phyloP scores from a whole-genome alignment of 64 coral and sea anemone species.

The Catalaphyllia jardinei region DNA sequence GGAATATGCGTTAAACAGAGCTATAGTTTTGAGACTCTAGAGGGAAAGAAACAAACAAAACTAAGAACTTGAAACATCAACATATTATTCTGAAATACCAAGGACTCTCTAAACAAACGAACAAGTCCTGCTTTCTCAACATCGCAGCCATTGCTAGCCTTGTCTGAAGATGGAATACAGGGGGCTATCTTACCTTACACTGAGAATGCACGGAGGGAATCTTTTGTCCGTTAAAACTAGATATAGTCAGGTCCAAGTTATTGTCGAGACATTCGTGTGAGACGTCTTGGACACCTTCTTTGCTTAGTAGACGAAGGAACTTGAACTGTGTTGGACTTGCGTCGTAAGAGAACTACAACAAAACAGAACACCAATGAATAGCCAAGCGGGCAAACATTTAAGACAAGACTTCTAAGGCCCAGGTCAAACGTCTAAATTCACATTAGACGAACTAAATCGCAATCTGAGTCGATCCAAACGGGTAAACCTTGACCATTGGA shows the following conservation, averaged over 20 bases:
- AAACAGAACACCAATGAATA: not conserved
- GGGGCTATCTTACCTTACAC: conserved; percentile 40
- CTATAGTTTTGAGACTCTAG: no score
- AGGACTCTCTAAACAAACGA: no score
- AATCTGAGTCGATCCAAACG: no score
- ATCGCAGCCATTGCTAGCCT: not conserved
- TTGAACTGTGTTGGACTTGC: conserved; percentile 73
- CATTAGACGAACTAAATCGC: no score
- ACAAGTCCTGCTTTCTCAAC: not conserved
- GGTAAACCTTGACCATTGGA: no score
- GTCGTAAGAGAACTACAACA: conserved; percentile 72
- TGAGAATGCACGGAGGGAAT: not conserved
- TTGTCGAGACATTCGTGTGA: conserved; percentile 49
- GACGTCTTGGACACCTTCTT: conserved; percentile 51
- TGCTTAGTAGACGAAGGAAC: conserved; percentile 78
- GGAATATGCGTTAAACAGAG: no score
- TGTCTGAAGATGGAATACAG: not conserved
- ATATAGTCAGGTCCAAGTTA: conserved; percentile 12
- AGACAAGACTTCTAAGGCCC: not conserved
- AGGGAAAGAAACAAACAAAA: no score
- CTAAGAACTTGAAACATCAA: no score
- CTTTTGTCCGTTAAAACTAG: conserved; percentile 53
- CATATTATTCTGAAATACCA: no score
- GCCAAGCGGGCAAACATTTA: not conserved
- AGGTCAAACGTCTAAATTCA: no score